phyloP scores from a whole-genome alignment of 2,113 vertebrate genomes.

The Chlorodrepanis virens region DNA sequence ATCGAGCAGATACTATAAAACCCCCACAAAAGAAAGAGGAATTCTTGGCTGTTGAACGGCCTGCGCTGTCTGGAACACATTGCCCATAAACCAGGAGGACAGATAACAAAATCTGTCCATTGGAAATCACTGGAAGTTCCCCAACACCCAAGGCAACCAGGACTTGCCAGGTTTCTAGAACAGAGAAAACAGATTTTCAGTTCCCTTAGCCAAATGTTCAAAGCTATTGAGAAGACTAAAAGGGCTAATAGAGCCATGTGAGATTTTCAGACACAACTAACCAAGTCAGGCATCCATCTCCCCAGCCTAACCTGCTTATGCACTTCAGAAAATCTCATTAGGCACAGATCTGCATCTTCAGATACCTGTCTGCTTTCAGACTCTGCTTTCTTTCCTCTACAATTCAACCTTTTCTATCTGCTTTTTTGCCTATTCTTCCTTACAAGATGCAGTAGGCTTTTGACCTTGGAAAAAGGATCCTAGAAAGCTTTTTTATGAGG shows the following conservation, averaged over 20 bases:
- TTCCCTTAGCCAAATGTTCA: not conserved
- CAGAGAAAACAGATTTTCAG: conserved; percentile 23
- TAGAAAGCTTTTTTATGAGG: not conserved
- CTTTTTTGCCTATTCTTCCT: not conserved
- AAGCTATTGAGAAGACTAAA: not conserved
- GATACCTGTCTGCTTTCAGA: not conserved
- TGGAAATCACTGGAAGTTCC: not conserved
- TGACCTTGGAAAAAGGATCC: not conserved
- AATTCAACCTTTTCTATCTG: not conserved
- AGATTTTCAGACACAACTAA: not conserved
- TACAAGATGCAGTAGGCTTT: not conserved
- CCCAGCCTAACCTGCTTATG: not conserved
- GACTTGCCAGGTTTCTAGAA: not conserved
- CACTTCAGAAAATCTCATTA: not conserved
- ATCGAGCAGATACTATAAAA: not conserved
- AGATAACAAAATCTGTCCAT: not conserved
- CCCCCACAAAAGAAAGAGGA: not conserved
- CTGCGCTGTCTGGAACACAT: not conserved
- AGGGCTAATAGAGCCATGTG: not conserved
- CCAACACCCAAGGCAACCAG: not conserved
- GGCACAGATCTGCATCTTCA: not conserved
- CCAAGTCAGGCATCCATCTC: not conserved
- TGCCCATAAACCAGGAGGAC: not conserved
- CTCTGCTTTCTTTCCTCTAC: not conserved
- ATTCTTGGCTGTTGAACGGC: not conserved